Evolutionary conservation across 37 sponge, comb jelly and placozoan genomes (phyloP).

Genomic region (Spongilla lacustris): DNA sequence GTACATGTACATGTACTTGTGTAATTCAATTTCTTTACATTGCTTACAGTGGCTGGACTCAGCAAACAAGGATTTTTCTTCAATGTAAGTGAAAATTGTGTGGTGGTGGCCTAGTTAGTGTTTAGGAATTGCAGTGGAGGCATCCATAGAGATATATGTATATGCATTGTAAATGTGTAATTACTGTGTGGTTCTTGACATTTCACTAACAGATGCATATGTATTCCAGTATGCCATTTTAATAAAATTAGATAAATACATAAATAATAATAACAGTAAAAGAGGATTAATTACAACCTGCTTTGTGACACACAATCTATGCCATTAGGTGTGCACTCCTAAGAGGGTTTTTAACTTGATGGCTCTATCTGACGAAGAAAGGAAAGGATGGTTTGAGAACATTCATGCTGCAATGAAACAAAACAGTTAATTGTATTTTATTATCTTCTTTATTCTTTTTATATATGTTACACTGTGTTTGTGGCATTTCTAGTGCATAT

Average conservation of each 20-base stretch:
- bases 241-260: background rate
- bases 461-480: background rate
- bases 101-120: no score
- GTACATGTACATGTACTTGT: no score
- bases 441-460: background rate
- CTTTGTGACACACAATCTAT: background rate
- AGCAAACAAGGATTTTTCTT: slow-evolving; percentile 55
- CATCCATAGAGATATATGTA: background rate
- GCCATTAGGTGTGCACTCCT: slow-evolving; percentile 8
- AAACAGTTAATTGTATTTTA: background rate
- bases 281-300: background rate
- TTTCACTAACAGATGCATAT: background rate
- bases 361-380: slow-evolving; percentile 44
- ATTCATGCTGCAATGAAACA: background rate
- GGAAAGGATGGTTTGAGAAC: slow-evolving; percentile 50
- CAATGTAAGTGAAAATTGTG: slow-evolving; percentile 48
- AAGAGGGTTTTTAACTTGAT: slow-evolving; percentile 66
- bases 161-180: background rate
- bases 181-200: no score
- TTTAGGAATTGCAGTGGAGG: background rate
- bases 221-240: background rate
- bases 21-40: no score
- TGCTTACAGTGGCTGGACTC: slow-evolving; percentile 12
- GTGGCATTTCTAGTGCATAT: background rate
- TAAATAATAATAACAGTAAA: no score